phyloP scores from a whole-genome alignment of 2,113 vertebrate species.

The Hyperopisus bebe region DNA sequence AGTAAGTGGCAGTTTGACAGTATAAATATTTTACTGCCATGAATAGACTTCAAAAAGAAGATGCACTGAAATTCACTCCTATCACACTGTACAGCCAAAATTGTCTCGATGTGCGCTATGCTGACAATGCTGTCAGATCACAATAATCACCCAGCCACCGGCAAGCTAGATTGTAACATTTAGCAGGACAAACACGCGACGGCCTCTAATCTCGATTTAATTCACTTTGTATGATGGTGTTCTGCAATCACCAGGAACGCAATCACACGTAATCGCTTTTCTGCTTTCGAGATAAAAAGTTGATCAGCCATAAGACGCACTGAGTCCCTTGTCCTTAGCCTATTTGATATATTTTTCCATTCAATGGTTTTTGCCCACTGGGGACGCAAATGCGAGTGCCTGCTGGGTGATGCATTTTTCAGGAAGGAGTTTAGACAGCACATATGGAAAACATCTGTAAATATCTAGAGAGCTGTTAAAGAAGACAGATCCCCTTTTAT shows the following conservation, averaged over 20 bases:
- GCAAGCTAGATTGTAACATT: background rate
- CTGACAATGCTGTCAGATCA: background rate
- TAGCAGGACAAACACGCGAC: background rate
- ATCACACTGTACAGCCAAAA: background rate
- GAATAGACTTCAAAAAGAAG: background rate
- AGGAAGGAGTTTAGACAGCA: background rate
- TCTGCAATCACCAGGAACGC: background rate
- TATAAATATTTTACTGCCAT: background rate
- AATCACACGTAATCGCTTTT: slow-evolving; percentile 2
- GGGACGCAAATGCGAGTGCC: background rate
- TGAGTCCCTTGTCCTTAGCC: background rate
- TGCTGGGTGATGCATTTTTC: background rate
- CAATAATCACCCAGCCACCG: background rate
- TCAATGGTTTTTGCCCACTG: background rate
- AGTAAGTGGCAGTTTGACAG: background rate
- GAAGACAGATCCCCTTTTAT: background rate
- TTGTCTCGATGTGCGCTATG: background rate
- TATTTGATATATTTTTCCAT: slow-evolving; percentile 8
- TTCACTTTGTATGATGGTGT: background rate
- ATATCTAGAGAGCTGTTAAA: background rate
- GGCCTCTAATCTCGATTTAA: background rate
- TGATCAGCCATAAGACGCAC: background rate
- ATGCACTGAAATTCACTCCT: background rate
- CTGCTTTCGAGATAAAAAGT: background rate
- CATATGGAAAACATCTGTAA: background rate